Conservation (phyloP, 1,140 invertebrate species). For the Oedothorax gibbosus region DNA sequence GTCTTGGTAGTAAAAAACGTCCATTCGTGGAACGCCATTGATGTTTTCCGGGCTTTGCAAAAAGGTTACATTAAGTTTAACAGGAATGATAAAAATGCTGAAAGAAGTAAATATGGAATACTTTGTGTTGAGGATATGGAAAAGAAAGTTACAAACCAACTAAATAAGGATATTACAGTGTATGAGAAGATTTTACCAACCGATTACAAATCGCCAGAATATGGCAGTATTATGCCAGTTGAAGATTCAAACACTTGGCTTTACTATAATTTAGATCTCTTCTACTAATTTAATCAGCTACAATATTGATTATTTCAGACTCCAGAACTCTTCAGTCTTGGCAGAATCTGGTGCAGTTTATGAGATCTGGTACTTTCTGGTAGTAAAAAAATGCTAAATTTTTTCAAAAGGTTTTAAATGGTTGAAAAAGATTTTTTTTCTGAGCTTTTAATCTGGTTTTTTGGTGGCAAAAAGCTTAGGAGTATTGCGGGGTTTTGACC, state of each 20-base stretch:
- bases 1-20: constrained; percentile 10
- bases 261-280: background rate
- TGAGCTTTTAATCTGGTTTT: too few species aligned
- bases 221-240: constrained; percentile 3
- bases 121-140: constrained; percentile 23
- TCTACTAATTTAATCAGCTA: background rate
- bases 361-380: background rate
- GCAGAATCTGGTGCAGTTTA: background rate
- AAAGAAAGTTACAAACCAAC: background rate
- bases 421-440: too few species aligned
- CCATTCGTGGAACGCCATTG: constrained; percentile 2
- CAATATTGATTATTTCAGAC: constrained; percentile 5
- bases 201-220: constrained; percentile 3
- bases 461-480: constrained; percentile 15
- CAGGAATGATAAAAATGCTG: background rate
- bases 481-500: background rate
- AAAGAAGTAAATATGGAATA: constrained; percentile 3
- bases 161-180: too few species aligned
- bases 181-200: background rate
- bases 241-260: constrained; percentile 19
- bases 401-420: too few species aligned
- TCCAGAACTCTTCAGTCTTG: constrained; percentile 1
- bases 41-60: background rate
- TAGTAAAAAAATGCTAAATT: constrained; percentile 3
- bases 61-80: background rate